Evolutionary conservation across 53 echinoderm and acorn worm genomes (phyloP), one percentile per base, ranked within the genome.

Genomic region (Zoroaster sp.): DNA sequence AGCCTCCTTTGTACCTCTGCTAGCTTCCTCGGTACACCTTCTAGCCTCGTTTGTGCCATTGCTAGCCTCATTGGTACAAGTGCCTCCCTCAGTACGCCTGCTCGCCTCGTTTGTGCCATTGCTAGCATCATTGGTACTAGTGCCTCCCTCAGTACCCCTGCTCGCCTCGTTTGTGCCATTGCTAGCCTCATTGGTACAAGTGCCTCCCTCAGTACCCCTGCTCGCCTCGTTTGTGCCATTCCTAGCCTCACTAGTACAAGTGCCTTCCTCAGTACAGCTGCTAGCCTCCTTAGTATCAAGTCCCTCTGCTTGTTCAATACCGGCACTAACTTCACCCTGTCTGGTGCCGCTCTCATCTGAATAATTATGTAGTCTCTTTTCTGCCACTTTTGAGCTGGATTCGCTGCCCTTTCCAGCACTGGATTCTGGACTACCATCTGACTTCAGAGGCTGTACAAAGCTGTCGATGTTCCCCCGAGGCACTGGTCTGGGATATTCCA

Each of bases 381-480:
- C 4, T 1, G 75, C 31, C 45, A n/a, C 15, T 23, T 55, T 35
- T 21, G 20, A 38, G 8, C 15, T 40, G 36, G 28, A 45, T 8
- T 66, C 44, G 5, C 30, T 33, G 7, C 7, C 43, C 43, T 44
- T 67, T 41, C 20, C 66, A 35, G 44, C 31, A 40, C 12, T 35
- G 13, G 31, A 37, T 63, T 63, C 75, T 20, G 73, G 31, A 14
- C 63, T 34, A 11, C n/a, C 63, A 18, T 87, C 87, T 3, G 59
- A 35, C 4, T 40, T 37, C 23, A 67, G 46, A 4, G 96, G 93
- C 70, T 78, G 89, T 25, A 86, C 46, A 55, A 85, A 99, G 89
- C 94, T 94, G 30, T 87, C 83, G 11, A 82, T 33, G 9, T 90
- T 91, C 32, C 98, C 99, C 25, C 89, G 87, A 43, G 90, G 59